phyloP scores from a whole-genome alignment of 2,888 invertebrate genomes.

The Acrocera orbiculus region DNA sequence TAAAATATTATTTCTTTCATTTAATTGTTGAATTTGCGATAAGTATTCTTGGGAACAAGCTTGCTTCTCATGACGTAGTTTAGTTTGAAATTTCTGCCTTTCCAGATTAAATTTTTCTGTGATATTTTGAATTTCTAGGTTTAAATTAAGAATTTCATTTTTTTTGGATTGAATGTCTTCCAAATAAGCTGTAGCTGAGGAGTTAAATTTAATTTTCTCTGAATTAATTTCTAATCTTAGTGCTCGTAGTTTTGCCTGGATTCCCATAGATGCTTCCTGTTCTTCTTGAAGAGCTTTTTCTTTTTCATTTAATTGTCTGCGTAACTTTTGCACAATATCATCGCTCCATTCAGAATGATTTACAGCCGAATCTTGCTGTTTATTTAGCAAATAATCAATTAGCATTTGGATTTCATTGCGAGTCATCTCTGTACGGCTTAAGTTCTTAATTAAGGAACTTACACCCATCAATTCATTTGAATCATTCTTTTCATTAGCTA shows the following conservation, averaged over 20 bases:
- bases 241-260: constrained; percentile 63
- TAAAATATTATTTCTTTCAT: constrained; percentile 15
- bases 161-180: constrained; percentile 25
- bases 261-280: constrained; percentile 53
- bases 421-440: constrained; percentile 65
- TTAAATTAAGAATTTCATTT: constrained; percentile 21
- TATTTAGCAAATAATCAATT: constrained; percentile 75
- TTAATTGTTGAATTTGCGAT: constrained; percentile 21
- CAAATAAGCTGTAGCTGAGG: constrained; percentile 21
- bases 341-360: constrained; percentile 73
- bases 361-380: constrained; percentile 57
- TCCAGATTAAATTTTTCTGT: constrained; percentile 25
- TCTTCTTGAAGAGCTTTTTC: constrained; percentile 60
- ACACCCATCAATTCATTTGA: constrained; percentile 53
- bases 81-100: constrained; percentile 27
- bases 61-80: constrained; percentile 25
- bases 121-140: constrained; percentile 23
- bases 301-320: constrained; percentile 76
- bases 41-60: constrained; percentile 24
- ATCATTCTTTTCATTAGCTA: constrained; percentile 35
- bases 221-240: constrained; percentile 37
- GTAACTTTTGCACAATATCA: constrained; percentile 72
- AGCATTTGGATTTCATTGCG: constrained; percentile 77
- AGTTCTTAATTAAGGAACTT: constrained; percentile 49
- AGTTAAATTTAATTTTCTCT: constrained; percentile 26